Conservation (phyloP, 2,113 vertebrate species). For the Apteryx owenii region DNA sequence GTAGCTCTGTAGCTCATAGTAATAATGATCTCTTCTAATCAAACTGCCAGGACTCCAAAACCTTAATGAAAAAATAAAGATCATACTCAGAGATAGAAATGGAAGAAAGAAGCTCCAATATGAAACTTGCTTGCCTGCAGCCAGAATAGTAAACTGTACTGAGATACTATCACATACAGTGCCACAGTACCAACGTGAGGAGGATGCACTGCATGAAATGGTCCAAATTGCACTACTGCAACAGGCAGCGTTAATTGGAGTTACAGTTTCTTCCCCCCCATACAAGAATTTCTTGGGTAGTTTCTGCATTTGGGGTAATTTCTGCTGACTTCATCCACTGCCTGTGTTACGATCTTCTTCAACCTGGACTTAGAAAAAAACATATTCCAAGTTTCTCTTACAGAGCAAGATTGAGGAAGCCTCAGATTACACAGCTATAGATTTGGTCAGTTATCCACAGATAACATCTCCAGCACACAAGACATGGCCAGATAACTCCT, state of each 20-base stretch:
- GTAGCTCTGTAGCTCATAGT: neutral
- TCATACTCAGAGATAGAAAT: neutral
- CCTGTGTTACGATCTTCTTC: neutral
- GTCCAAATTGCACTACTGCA: neutral
- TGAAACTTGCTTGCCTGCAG: neutral
- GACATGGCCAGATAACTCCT: neutral
- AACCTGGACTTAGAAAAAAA: neutral
- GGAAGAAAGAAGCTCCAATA: neutral
- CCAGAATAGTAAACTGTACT: neutral
- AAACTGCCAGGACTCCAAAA: neutral
- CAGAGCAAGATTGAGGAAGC: neutral
- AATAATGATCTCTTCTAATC: neutral
- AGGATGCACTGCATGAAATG: neutral
- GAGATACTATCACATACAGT: neutral
- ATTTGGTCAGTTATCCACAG: neutral
- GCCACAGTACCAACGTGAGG: neutral
- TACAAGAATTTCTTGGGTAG: neutral
- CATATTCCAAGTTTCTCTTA: neutral
- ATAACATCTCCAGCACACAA: neutral
- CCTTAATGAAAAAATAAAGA: neutral
- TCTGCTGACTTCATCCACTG: neutral
- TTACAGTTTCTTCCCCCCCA: neutral
- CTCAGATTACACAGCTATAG: neutral
- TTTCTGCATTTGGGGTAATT: neutral
- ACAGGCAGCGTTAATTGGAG: accelerated